Base-by-base conservation (phyloP, 2,797 vertebrate species). In the Fundulus diaphanus region DNA sequence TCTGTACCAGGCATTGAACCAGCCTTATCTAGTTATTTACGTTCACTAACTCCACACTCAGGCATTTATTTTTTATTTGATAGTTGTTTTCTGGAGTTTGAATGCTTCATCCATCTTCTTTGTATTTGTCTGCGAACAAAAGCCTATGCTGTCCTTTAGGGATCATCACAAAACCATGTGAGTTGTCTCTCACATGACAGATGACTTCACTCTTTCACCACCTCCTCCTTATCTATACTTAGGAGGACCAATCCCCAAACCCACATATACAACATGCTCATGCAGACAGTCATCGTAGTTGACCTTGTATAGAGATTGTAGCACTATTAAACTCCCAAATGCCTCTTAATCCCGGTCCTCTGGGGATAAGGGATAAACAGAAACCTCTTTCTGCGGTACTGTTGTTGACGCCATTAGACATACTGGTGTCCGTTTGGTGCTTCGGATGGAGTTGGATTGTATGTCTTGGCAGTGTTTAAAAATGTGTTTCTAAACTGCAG, bases 191-290 rank as follows among this genome's bases (percentile, higher is more conserved):
- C 79, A 87, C 78, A 82, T 90, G 86, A 91, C 80, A 81, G 85
- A 93, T 93, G 92, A 93, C 89, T 92, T 92, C 87, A 93, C 84
- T 90, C 82, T 86, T 84, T 92, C 83, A 74, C 83, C 81, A n/a
- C n/a, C n/a, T n/a, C 46, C 52, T 37, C 76, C 78, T 85, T 81
- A 89, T 81, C 83, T 79, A 85, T 87, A 87, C 86, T 88, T 72
- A 81, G 22, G 48, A 81, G 22, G 48, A 80, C 59, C 91, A 92
- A 91, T 89, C 86, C 88, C 86, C 72, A 85, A 81, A 81, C 72
- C 71, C 82, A 81, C 83, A 72, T 78, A 31, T 44, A 56, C 70
- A 76, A 4, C 29, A 77, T 68, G 67, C 72, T 77, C 78, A 73
- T 61, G 2, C 68, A 72, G 72, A 83, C 82, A 81, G 65, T 72